A percentile compares a stretch with the other conserved stretches of the same genome.
Evolutionary conservation across 2,113 vertebrate genomes (phyloP).

Genomic region (Campylorhamphus procurvoides): DNA sequence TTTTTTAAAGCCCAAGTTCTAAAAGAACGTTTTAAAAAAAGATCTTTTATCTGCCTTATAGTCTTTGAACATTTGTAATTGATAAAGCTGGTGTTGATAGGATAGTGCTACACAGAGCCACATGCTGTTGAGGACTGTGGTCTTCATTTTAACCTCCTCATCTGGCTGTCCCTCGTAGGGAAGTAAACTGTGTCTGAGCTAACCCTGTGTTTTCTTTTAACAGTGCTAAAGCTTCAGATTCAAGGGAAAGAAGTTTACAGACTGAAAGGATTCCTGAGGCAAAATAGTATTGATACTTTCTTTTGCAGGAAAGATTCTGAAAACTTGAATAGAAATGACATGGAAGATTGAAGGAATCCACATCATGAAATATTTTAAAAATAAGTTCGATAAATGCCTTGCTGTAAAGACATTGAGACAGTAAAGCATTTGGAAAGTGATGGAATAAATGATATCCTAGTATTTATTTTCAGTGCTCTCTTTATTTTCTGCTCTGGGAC

Average conservation of each 20-base stretch:
- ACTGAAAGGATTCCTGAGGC: neutral
- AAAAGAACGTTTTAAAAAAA: neutral
- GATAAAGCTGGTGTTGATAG: neutral
- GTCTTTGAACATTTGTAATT: neutral
- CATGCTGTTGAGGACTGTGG: neutral
- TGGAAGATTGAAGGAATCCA: neutral
- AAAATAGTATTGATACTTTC: neutral
- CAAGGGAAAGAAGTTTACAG: neutral
- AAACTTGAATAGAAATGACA: neutral
- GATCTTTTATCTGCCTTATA: neutral
- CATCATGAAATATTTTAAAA: neutral
- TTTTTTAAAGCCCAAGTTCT: neutral
- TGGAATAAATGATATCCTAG: neutral
- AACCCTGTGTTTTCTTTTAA: neutral
- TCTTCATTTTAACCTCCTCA: neutral
- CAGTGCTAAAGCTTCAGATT: neutral
- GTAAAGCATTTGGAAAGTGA: neutral
- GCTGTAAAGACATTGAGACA: neutral
- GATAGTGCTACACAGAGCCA: neutral
- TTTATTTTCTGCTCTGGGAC: neutral
- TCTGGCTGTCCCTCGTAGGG: rapidly evolving
- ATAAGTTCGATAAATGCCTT: neutral
- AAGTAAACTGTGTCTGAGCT: neutral
- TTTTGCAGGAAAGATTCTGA: neutral
- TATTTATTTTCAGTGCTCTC: neutral